phyloP scores from a whole-genome alignment of 2,113 vertebrate species.

The Turdus rufiventris region DNA sequence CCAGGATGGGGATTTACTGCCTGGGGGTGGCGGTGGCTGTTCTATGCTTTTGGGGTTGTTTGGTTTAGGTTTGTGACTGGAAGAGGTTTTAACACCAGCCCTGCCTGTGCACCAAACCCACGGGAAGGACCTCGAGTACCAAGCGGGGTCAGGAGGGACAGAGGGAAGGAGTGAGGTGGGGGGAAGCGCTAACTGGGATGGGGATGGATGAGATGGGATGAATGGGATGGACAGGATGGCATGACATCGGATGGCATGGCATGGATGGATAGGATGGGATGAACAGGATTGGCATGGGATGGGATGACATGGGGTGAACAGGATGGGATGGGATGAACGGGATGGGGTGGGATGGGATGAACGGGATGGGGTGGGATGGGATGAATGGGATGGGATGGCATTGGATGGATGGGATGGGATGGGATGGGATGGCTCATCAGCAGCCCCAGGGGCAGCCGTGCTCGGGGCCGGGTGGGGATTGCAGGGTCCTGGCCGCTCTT shows the following conservation, averaged over 20 bases:
- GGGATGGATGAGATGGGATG: not conserved
- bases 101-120: not conserved
- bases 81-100: not conserved
- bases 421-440: not conserved
- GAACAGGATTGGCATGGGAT: too few relatives aligned
- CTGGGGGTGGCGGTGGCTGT: not conserved
- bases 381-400: not conserved
- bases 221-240: too few relatives aligned
- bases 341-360: too few relatives aligned
- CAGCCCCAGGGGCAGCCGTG: too few relatives aligned
- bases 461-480: constrained; percentile 62
- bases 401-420: too few relatives aligned
- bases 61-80: not conserved
- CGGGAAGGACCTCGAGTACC: not conserved
- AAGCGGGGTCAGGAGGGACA: not conserved
- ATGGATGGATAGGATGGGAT: not conserved
- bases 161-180: not conserved
- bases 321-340: not conserved
- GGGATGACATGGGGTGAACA: not conserved
- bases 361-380: too few relatives aligned
- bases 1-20: not conserved
- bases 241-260: too few relatives aligned
- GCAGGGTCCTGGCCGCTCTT: constrained; percentile 62
- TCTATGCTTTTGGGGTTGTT: rapidly evolving
- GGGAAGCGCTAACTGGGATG: not conserved